Evolutionary conservation across 2,797 vertebrate species (phyloP).

Genomic region (Pteronotus mesoamericanus): DNA sequence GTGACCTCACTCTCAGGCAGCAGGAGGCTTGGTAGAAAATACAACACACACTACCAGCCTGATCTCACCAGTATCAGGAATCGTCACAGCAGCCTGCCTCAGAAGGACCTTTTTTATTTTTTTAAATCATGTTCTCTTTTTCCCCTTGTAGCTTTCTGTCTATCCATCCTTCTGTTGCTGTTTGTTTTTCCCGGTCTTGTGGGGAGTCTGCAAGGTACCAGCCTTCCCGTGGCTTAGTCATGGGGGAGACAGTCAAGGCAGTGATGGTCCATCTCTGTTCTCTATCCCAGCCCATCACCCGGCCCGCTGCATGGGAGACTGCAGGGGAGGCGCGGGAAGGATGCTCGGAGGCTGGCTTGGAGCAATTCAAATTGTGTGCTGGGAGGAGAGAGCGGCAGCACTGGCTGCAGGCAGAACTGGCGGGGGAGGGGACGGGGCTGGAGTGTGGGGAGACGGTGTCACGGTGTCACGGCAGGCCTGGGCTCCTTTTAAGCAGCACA

Average conservation of each 20-base stretch:
- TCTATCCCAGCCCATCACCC: neutral
- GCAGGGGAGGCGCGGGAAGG: neutral
- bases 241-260: neutral
- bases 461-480: neutral
- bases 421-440: neutral
- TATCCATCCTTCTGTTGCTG: neutral
- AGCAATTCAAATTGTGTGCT: neutral
- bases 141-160: neutral
- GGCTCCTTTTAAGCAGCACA: neutral
- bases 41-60: neutral
- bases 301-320: neutral
- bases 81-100: neutral
- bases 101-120: neutral
- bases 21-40: neutral
- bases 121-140: neutral
- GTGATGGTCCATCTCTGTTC: neutral
- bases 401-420: neutral
- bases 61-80: neutral
- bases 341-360: neutral
- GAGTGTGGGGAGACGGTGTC: no score
- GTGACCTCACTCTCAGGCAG: neutral
- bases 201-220: neutral
- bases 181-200: constrained; percentile 23
- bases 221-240: neutral
- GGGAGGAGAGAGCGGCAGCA: neutral